Base-by-base conservation (phyloP, 2,797 vertebrate genomes). In the Glyptemys insculpta region DNA sequence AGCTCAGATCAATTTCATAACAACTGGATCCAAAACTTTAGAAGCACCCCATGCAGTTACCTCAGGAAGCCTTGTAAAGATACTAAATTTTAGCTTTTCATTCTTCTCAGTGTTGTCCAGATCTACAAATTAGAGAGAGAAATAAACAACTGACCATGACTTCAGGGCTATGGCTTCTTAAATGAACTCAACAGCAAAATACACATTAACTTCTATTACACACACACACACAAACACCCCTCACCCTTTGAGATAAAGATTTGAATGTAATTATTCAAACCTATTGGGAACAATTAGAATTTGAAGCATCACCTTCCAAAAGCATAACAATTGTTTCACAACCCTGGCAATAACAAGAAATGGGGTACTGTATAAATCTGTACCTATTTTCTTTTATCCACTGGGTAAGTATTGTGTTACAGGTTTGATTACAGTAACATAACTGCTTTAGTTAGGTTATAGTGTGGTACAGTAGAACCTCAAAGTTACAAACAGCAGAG, bases 41-140 rank as follows among this genome's bases (percentile, higher is more conserved):
- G 47, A 93, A 88, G 59, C 62, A 9, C 34, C 53, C 53, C 18
- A 87, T 37, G 84, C 29, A 53, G 53, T 95, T 99, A 99, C 99
- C 99, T 99, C 98, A 6, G 99, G 99, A 96, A 99, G 99, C 92
- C 99, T 99, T 90, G 98, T 98, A 14, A 99, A 97, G 91, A 99
- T 98, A 97, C 99, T 98, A 97, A 99, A 98, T 97, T 99, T 99
- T 49, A 99, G 98, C 92, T 98, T 98, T 97, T 99, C 99, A 4
- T 99, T 99, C 97, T 98, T 95, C 84, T 98, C 98, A 21, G 98
- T 98, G 97, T 99, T 98, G 91, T 99, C 98, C 94, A 99, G 96
- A 96, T 99, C 98, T 98, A 86, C 2, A 56, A 97, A 57, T 79
- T 83, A 95, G 53, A 49, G 82, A 54, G 59, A 52, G 49, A 81